phyloP scores from a whole-genome alignment of 2,797 vertebrate genomes.

The Trichosurus vulpecula region DNA sequence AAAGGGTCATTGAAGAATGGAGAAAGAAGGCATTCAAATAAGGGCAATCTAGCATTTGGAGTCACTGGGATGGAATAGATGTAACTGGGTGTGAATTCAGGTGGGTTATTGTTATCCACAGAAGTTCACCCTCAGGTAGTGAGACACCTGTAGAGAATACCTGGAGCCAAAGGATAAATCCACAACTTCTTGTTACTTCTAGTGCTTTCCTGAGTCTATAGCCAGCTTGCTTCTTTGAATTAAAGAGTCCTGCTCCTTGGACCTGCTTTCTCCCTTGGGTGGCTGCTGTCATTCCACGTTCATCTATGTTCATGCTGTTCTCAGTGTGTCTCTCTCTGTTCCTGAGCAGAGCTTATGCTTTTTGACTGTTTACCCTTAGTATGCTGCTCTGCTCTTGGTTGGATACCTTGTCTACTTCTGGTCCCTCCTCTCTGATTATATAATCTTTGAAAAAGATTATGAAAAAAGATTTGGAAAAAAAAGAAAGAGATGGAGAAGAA shows the following conservation, averaged over 20 bases:
- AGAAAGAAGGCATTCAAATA: not conserved
- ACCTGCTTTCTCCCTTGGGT: not conserved
- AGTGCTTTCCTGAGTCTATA: not conserved
- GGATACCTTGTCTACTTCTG: not conserved
- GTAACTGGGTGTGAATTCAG: not conserved
- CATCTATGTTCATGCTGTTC: not conserved
- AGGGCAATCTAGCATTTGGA: not conserved
- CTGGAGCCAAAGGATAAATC: not conserved
- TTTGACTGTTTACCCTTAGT: not conserved
- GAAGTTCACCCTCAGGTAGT: not conserved
- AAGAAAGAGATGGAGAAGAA: not conserved
- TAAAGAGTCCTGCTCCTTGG: not conserved
- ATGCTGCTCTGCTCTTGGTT: not conserved
- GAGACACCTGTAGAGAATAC: not conserved
- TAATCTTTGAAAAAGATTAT: not conserved
- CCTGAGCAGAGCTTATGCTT: not conserved
- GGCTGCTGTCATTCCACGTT: not conserved
- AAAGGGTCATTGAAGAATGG: not conserved
- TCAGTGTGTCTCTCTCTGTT: not conserved
- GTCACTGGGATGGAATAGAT: not conserved
- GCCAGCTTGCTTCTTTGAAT: not conserved
- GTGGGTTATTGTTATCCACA: not conserved
- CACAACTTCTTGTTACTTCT: not conserved
- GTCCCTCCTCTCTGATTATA: not conserved
- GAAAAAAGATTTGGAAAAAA: not conserved